Evolutionary conservation across 2,113 vertebrate genomes (phyloP), one percentile per base, ranked within the genome.

Genomic region (Mirza zaza): DNA sequence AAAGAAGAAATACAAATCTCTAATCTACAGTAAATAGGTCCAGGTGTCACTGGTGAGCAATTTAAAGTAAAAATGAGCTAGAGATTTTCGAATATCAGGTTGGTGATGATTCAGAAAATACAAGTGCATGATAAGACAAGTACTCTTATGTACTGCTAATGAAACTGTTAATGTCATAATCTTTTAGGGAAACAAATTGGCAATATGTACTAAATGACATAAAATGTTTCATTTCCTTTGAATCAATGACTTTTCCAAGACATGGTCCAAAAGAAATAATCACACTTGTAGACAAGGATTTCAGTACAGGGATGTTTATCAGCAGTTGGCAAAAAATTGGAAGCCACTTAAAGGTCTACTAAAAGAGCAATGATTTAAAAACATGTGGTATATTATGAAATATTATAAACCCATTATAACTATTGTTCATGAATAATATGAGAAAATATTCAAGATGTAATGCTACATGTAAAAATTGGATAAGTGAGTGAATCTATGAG

Each of bases 21-120:
- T 59, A 34, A 71, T 50, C 34, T 73, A 45, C 4, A 10, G 32
- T 67, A 36, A 73, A 39, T 75, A 68, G 14, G 13, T 71, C n/a
- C 59, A 8, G 17, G 25, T 8, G 21, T 42, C 50, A 84, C 25
- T 70, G 45, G 36, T 65, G 39, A 82, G 18, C 11, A 73, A 23
- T 55, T 82, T 73, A n/a, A 68, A 84, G 59, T n/a, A 59, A 90
- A 95, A 68, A 86, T 45, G 32, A 73, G 2, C 10, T 75, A n/a
- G 32, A 63, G 14, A 2, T 50, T 57, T 70, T 63, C 23, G 36
- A 39, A 27, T 50, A 29, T 92, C 32, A 29, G 57, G 29, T 36
- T 93, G 55, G 42, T 42, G 71, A 55, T 18, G 27, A 63, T 93
- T 91, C 87, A 57, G 75, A 91, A 94, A 86, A 50, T 63, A 92